phyloP scores from a whole-genome alignment of 2,888 invertebrate genomes.

The Gymnocheta viridis region DNA sequence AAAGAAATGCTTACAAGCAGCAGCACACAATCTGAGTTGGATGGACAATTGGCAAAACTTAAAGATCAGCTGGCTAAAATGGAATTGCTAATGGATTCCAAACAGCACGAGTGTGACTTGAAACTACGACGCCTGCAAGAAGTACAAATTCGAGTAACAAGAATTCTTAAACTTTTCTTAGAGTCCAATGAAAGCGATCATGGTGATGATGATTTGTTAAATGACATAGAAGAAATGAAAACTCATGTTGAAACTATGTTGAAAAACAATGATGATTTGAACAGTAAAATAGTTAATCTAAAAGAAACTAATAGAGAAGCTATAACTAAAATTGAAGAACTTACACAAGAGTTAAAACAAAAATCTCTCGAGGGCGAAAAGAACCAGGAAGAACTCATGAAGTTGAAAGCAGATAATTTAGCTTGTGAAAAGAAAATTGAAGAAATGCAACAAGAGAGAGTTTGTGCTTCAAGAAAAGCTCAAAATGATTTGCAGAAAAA shows the following conservation, averaged over 20 bases:
- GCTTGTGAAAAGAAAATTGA: neutral
- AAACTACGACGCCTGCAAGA: neutral
- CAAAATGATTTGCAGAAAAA: conserved; percentile 52
- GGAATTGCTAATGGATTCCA: conserved; percentile 37
- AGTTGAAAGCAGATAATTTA: neutral
- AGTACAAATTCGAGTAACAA: conserved; percentile 2
- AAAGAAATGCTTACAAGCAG: conserved; percentile 43
- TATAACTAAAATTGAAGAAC: conserved; percentile 7
- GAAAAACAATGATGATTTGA: conserved; percentile 40
- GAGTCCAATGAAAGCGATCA: neutral
- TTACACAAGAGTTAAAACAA: neutral
- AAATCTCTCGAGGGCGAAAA: neutral
- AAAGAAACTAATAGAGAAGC: neutral
- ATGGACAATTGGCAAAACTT: conserved; percentile 43
- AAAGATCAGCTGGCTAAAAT: conserved; percentile 21
- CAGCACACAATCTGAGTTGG: neutral
- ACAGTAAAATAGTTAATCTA: neutral
- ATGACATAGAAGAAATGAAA: conserved; percentile 36
- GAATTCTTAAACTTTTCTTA: conserved; percentile 16
- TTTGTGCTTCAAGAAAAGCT: conserved; percentile 44
- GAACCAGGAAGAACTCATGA: neutral
- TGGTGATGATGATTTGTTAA: conserved; percentile 1
- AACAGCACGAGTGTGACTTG: conserved; percentile 50
- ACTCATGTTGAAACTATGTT: conserved; percentile 36
- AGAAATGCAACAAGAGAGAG: conserved; percentile 38